Base-by-base conservation (phyloP, 2,888 invertebrate species). In the Xylocampa areola region DNA sequence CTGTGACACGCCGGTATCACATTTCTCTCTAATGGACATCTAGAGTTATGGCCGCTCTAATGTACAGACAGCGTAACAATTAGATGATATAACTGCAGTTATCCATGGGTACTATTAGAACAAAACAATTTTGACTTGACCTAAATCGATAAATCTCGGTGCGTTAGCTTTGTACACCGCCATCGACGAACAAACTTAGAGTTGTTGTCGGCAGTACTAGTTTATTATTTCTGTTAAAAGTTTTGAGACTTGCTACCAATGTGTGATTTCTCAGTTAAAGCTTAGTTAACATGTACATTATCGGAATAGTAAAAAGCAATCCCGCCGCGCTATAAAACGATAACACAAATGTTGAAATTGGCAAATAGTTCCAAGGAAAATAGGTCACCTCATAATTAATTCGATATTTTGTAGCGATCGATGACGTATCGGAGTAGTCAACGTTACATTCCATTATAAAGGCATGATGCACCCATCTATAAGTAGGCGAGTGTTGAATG, bases 21-120 rank as follows among this genome's bases (percentile, higher is more conserved):
- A 60, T 58, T 58, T 40, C 58, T 13, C 8, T 58, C 16, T 58
- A 58, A 58, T 58, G 58, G 37, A 59, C 48, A 16, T 13, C 21
- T 21, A 21, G 21, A 21, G 21, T 5, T 19, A 45, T 36, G 11
- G 23, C 17, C 21, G 58, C 36, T 10, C 8, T 23, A 8, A 4
- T 25, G 35, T n/a, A 27, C 10, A 5, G 16, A 4, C 13, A 6
- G 13, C 4, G 16, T 29, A 7, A 11, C 11, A 36, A 5, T n/a
- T 19, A 4, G 5, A 5, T 13, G 29, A 3, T 5, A 30, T 25
- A 8, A 2, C 25, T 8, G 8, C 17, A 30, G n/a, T 21, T 3
- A 13, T 14, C 6, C 6, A 10, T 14, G 8, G 7, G 16, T 16
- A 23, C 17, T 14, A n/a, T 2, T 13, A 40, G 14, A 19, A 16